Evolutionary conservation across 1,140 invertebrate species (phyloP).

Genomic region (Saccostrea cuccullata): DNA sequence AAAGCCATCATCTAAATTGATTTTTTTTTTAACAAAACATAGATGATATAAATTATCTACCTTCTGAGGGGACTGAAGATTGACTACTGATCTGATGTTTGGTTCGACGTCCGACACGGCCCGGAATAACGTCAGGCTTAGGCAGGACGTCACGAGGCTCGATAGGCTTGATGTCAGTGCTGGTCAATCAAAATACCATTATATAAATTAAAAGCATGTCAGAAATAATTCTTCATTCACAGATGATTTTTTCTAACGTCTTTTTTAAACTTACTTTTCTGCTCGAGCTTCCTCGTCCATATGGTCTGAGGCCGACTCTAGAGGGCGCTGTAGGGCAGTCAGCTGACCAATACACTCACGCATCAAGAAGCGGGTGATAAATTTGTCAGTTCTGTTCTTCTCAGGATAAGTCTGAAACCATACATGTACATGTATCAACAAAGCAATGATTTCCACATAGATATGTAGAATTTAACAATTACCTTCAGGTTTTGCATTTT

Average conservation of each 20-base stretch:
- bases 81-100: conserved; percentile 65
- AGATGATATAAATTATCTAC: background rate
- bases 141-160: conserved; percentile 61
- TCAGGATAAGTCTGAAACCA: conserved; percentile 63
- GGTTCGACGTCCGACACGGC: conserved; percentile 68
- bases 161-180: conserved; percentile 61
- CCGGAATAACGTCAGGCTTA: conserved; percentile 65
- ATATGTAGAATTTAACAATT: too few species aligned
- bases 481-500: too few species aligned
- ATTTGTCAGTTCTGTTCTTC: conserved; percentile 64
- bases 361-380: conserved; percentile 72
- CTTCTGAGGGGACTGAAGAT: background rate
- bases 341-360: conserved; percentile 71
- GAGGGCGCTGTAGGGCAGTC: conserved; percentile 66
- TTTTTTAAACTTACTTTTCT: conserved; percentile 62
- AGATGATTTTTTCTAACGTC: too few species aligned
- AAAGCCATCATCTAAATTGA: too few species aligned
- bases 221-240: background rate
- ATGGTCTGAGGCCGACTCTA: conserved; percentile 70
- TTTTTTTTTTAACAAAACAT: too few species aligned
- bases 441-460: too few species aligned
- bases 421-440: too few species aligned
- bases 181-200: conserved; percentile 1
- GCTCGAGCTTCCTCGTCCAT: conserved; percentile 69
- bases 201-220: background rate